Conservation (phyloP, 2,113 vertebrate genomes). For the Chiloscyllium plagiosum region DNA sequence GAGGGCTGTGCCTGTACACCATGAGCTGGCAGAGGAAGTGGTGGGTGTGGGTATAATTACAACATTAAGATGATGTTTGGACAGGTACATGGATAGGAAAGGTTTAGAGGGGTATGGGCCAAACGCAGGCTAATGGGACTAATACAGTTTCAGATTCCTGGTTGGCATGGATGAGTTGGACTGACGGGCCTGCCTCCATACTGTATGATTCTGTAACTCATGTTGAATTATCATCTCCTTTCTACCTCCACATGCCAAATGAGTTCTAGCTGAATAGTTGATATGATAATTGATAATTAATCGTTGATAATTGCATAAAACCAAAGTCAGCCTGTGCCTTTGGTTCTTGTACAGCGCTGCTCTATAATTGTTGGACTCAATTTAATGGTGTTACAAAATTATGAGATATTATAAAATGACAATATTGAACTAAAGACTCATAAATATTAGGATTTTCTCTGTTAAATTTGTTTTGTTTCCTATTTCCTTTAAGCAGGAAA, state of each 20-base stretch:
- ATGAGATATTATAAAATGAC: neutral
- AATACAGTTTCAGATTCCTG: no score
- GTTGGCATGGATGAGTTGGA: no score
- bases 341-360: neutral
- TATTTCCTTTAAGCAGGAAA: neutral
- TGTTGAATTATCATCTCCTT: neutral
- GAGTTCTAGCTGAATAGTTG: no score
- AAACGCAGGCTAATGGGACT: no score
- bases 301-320: neutral
- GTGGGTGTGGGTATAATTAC: no score
- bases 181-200: no score
- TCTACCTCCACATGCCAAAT: neutral
- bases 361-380: neutral
- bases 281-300: neutral
- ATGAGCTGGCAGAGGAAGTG: no score
- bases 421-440: neutral
- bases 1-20: no score
- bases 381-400: no score
- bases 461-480: neutral
- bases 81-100: no score
- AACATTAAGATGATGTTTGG: no score
- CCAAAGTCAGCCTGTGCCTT: neutral
- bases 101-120: no score
- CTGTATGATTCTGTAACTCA: neutral
- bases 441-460: neutral